Base-by-base conservation (phyloP, 2,797 vertebrate species). In the Mastacembelus armatus region DNA sequence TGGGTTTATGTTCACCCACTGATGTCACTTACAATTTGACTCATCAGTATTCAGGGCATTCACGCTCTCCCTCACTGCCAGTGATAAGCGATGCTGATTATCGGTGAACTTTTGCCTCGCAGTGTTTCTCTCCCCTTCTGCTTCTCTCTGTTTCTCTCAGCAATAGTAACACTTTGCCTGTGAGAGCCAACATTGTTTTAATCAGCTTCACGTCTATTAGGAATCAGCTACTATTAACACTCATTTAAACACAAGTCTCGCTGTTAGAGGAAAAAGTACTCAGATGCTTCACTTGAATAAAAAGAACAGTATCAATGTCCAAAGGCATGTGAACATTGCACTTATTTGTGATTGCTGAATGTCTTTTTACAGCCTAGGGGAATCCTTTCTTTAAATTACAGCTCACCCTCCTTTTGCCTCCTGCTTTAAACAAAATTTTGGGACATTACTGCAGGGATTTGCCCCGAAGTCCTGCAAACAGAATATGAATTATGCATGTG, bases 71-170 rank as follows among this genome's bases (percentile, higher is more conserved):
- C 73, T 78, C 69, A 26, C 80, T 78, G 81, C 64, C 75, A 67
- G 70, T 27, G 85, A 86, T 86, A 83, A 90, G 82, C 61, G 65
- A 72, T 47, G 81, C 58, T 83, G 86, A 88, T 88, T 78, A 83
- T 68, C 82, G 51, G 66, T 78, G 85, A 85, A 86, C 83, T 83
- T 82, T 75, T 38, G 61, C 71, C 40, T 29, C 74, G 22, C 40
- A 38, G 68, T 71, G 67, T 26, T 59, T 33, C 36, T 50, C 76
- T 73, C 75, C 65, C 50, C 63, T 51, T 69, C 85, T 77, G 76
- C 55, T 42, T 62, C 66, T n/a, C 50, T 33, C 42, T n/a, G 39
- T 48, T 64, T 79, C 78, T 75, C 71, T 67, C 74, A 26, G 78
- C 69, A 14, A 14, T 76, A 78, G 82, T 86, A 86, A 85, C 89